A percentile compares a stretch with the other conserved stretches of the same genome.
phyloP scores from a whole-genome alignment of 1,140 invertebrate species.

The Eueides isabella region DNA sequence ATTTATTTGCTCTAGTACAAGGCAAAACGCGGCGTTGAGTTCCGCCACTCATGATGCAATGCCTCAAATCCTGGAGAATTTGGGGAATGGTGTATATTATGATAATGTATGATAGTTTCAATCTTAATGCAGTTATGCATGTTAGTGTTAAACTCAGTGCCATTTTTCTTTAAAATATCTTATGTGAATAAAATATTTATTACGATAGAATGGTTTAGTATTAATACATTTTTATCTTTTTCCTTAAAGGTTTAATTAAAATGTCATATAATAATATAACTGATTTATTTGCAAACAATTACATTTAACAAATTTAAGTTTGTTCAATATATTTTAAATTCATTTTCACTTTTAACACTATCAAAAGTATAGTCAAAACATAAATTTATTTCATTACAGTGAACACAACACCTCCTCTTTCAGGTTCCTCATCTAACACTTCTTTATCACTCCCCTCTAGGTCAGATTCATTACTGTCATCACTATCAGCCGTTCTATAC shows the following conservation, averaged over 20 bases:
- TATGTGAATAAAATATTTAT: too few relatives aligned
- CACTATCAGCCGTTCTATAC: conserved; percentile 65
- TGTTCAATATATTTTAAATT: not conserved
- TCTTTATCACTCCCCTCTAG: conserved; percentile 71
- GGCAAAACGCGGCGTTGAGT: too few relatives aligned
- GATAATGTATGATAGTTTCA: too few relatives aligned
- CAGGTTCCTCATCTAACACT: conserved; percentile 74
- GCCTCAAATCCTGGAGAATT: too few relatives aligned
- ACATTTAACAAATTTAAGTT: not conserved
- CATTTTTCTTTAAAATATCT: too few relatives aligned
- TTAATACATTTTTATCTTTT: not conserved
- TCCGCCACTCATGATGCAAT: too few relatives aligned
- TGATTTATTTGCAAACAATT: not conserved
- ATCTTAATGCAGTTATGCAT: too few relatives aligned
- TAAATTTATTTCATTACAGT: conserved; percentile 66
- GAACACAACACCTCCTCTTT: conserved; percentile 71
- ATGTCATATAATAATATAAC: not conserved
- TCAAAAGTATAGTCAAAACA: not conserved
- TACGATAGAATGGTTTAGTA: not conserved
- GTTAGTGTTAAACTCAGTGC: too few relatives aligned
- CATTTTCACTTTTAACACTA: not conserved
- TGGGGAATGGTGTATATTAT: too few relatives aligned
- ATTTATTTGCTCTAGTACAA: too few relatives aligned
- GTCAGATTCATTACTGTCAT: conserved; percentile 62
- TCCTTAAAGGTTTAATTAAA: not conserved